These are phyloP conservation scores for Polyommatus icarus DNA, from an alignment of 2,888 invertebrate genomes.

Conservation along the genomic window DNA sequence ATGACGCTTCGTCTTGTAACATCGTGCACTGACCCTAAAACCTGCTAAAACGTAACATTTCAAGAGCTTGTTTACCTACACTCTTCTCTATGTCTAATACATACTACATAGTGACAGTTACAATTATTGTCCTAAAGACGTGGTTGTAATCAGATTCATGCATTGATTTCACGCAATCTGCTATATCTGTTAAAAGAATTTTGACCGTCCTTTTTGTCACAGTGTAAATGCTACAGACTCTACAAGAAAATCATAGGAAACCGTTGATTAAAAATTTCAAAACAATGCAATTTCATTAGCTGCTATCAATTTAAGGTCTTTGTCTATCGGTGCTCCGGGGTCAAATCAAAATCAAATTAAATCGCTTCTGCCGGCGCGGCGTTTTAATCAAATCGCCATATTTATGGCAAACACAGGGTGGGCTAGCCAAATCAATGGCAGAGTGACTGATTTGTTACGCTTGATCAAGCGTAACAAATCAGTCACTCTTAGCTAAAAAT, in stretches of 20 bases:
- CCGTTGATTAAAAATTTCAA: not conserved
- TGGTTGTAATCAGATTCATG: too few relatives aligned
- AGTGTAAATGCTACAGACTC: too few relatives aligned
- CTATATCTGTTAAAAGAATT: too few relatives aligned
- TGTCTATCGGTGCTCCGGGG: not conserved
- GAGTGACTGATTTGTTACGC: not conserved
- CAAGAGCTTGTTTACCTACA: too few relatives aligned
- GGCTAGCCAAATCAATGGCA: not conserved
- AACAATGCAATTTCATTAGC: slow-evolving; percentile 11
- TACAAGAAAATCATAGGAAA: not conserved
- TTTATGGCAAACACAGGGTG: not conserved
- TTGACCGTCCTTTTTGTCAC: too few relatives aligned
- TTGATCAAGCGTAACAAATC: not conserved
- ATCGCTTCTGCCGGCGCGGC: not conserved
- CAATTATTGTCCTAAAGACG: too few relatives aligned
- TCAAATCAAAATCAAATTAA: slow-evolving; percentile 17
- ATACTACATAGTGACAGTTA: too few relatives aligned
- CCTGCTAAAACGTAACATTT: not conserved
- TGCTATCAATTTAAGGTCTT: not conserved
- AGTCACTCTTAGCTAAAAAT: too few relatives aligned
- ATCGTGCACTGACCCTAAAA: too few relatives aligned
- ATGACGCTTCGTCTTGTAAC: too few relatives aligned
- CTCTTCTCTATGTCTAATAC: too few relatives aligned
- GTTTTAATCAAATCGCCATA: slow-evolving; percentile 5
- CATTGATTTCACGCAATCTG: too few relatives aligned